Conservation (phyloP, 2,888 invertebrate genomes). For the Erebia ligea region DNA sequence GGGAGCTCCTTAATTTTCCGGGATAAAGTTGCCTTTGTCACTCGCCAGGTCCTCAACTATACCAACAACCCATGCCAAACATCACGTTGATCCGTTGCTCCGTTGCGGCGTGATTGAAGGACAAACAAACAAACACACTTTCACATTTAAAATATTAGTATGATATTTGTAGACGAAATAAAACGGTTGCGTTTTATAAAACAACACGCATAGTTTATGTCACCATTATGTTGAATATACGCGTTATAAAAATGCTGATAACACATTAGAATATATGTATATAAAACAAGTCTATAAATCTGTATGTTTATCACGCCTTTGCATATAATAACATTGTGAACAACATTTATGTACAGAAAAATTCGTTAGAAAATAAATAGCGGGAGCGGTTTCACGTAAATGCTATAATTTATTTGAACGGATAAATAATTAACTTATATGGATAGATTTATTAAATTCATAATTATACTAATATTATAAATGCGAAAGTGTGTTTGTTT, state of each 20-base stretch:
- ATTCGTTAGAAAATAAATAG: constrained; percentile 7
- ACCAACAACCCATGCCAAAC: too few species aligned
- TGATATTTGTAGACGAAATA: background rate
- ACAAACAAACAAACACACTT: too few species aligned
- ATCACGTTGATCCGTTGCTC: too few species aligned
- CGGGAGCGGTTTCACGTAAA: background rate
- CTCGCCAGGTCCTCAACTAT: too few species aligned
- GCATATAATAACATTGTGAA: constrained; percentile 8
- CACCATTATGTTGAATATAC: background rate
- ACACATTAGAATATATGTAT: constrained; percentile 13
- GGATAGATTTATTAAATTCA: background rate
- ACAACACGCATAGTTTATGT: background rate
- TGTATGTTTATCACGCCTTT: constrained; percentile 8
- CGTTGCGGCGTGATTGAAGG: too few species aligned
- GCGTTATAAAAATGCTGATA: background rate
- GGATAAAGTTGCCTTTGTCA: too few species aligned
- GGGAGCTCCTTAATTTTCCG: too few species aligned
- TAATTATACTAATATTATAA: too few species aligned
- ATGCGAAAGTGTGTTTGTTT: too few species aligned
- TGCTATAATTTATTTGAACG: background rate
- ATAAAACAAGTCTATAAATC: constrained; percentile 11
- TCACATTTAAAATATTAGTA: too few species aligned
- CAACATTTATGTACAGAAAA: constrained; percentile 1
- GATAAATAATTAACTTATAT: background rate
- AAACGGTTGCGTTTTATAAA: background rate